Percentiles rank a stretch among this genome's conserved stretches.
phyloP scores from a whole-genome alignment of 2,888 invertebrate genomes.

The Pantelozetes paolii region DNA sequence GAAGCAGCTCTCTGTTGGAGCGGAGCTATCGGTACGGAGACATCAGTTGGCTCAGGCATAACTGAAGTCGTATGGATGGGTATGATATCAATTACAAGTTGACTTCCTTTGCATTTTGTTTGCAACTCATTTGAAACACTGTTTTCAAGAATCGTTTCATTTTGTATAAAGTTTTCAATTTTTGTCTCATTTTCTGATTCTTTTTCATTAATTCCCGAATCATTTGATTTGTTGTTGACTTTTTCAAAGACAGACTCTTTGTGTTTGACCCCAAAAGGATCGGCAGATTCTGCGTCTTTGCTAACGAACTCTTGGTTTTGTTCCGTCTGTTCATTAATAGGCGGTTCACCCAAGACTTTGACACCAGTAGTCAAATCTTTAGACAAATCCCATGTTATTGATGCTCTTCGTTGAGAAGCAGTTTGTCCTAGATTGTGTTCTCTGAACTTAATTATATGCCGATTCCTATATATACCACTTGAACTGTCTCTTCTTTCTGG shows the following conservation, averaged over 20 bases:
- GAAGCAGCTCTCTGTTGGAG: background rate
- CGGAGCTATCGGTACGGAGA: background rate
- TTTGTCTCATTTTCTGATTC: slow-evolving; percentile 26
- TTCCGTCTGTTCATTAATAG: slow-evolving; percentile 11
- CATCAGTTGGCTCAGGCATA: slow-evolving; percentile 24
- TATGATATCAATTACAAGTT: slow-evolving; percentile 13
- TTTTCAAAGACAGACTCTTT: background rate
- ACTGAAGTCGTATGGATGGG: slow-evolving; percentile 14
- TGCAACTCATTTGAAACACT: background rate
- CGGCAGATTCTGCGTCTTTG: slow-evolving; percentile 18
- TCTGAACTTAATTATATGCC: slow-evolving; percentile 41
- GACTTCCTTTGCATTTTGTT: slow-evolving; percentile 3
- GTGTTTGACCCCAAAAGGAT: background rate
- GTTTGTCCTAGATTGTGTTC: slow-evolving; percentile 36
- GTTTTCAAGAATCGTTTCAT: background rate
- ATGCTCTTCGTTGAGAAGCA: slow-evolving; percentile 15
- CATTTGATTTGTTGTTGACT: slow-evolving; percentile 8
- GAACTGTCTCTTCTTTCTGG: background rate
- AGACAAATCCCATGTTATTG: slow-evolving; percentile 41
- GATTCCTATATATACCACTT: slow-evolving; percentile 38
- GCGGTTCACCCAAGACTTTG: background rate
- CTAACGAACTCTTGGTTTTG: background rate
- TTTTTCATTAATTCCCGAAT: background rate
- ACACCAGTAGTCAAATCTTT: background rate
- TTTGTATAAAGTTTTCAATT: background rate